phyloP scores from a whole-genome alignment of 2,113 vertebrate species.

The Henicopernis longicauda region DNA sequence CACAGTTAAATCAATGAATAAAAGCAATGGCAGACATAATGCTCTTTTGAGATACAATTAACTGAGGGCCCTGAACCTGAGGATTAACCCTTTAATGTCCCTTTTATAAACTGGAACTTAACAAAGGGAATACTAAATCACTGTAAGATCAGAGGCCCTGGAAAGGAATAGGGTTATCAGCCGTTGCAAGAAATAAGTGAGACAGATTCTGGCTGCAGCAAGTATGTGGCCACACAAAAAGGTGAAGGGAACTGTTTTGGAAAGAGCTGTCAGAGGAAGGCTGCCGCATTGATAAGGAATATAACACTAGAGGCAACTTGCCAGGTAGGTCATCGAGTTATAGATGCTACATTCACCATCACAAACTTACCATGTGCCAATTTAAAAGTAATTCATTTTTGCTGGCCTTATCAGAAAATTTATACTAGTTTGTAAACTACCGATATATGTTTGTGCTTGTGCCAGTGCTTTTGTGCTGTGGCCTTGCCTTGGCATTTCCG shows the following conservation, averaged over 20 bases:
- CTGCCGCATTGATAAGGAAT: fast-evolving
- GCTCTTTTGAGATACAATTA: neutral
- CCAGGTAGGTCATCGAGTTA: neutral
- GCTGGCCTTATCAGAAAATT: neutral
- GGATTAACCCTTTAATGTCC: neutral
- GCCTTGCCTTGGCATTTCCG: neutral
- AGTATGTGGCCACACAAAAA: neutral
- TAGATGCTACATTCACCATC: neutral
- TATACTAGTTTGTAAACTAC: neutral
- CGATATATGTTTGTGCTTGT: neutral
- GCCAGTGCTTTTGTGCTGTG: neutral
- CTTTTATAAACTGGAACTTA: neutral
- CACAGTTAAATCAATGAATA: neutral
- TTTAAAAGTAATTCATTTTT: neutral
- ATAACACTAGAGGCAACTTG: neutral
- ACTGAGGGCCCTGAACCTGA: neutral
- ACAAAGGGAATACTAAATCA: neutral
- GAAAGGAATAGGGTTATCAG: neutral
- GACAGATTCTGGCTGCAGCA: neutral
- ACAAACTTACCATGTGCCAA: neutral
- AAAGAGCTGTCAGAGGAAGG: neutral
- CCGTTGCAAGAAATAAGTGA: neutral
- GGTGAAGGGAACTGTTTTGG: neutral
- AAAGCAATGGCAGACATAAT: neutral
- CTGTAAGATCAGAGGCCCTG: neutral